phyloP scores from a whole-genome alignment of 2,888 invertebrate species.

The Choristoneura rosaceana region DNA sequence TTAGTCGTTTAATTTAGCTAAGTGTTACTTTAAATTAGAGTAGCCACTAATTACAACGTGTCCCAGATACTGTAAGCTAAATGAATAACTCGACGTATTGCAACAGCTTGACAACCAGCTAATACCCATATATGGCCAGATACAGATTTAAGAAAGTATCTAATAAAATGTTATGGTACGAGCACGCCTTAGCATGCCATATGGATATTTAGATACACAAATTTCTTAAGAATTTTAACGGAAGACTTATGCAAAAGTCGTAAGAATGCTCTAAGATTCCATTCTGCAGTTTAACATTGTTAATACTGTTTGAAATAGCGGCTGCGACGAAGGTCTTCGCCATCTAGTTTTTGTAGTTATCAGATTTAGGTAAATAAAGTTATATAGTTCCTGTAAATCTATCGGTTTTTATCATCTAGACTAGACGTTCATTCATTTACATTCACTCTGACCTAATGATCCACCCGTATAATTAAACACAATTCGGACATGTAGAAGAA shows the following conservation, averaged over 20 bases:
- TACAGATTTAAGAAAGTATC: constrained; percentile 28
- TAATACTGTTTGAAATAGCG: too few relatives aligned
- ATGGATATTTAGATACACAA: too few relatives aligned
- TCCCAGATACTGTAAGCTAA: constrained; percentile 68
- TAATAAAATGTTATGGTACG: constrained; percentile 15
- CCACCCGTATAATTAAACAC: constrained; percentile 32
- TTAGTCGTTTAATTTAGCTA: constrained; percentile 50
- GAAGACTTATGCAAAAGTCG: too few relatives aligned
- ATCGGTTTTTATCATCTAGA: constrained; percentile 3
- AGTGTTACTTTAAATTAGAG: constrained; percentile 68
- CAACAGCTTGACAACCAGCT: constrained; percentile 41
- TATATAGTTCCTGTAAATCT: too few relatives aligned
- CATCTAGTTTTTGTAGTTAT: too few relatives aligned
- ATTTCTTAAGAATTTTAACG: too few relatives aligned
- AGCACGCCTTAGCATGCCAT: constrained; percentile 11
- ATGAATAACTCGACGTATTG: constrained; percentile 64
- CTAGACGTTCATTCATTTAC: background rate
- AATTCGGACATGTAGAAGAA: constrained; percentile 35
- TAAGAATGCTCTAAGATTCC: too few relatives aligned
- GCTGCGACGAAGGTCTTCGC: too few relatives aligned
- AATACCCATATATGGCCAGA: constrained; percentile 28
- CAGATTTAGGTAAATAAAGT: too few relatives aligned
- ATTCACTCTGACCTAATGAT: constrained; percentile 19
- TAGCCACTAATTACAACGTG: constrained; percentile 69
- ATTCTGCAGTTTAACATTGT: too few relatives aligned